These are phyloP conservation scores for Muscicapa striata DNA, from an alignment of 2,797 vertebrate genomes.

Conservation along the genomic window DNA sequence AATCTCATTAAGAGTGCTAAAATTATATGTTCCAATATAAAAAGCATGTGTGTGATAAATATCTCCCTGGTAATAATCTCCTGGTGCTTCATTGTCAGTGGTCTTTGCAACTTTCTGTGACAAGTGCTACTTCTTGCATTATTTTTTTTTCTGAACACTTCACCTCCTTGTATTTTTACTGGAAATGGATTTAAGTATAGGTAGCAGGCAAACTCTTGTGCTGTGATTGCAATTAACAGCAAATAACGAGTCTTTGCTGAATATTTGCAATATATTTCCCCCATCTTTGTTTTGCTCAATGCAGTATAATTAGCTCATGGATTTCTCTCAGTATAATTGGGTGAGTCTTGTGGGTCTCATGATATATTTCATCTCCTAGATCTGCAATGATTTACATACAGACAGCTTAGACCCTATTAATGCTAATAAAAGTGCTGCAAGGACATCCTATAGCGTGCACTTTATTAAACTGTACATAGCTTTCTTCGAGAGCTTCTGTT, in stretches of 20 bases:
- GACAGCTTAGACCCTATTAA: constrained; percentile 49
- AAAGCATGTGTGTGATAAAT: background rate
- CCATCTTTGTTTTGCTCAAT: background rate
- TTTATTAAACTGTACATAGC: constrained; percentile 58
- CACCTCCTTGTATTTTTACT: background rate
- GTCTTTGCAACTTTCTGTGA: background rate
- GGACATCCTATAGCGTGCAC: constrained; percentile 34
- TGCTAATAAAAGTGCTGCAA: constrained; percentile 44
- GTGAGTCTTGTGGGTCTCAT: background rate
- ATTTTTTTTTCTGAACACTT: background rate
- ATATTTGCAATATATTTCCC: background rate
- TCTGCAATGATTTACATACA: constrained; percentile 55
- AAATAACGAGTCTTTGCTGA: background rate
- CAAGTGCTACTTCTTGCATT: background rate
- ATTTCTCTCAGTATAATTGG: background rate
- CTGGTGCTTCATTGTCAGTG: background rate
- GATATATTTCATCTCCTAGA: background rate
- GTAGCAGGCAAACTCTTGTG: background rate
- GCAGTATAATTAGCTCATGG: background rate
- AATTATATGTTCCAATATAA: constrained; percentile 27
- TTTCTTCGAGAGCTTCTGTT: constrained; percentile 16
- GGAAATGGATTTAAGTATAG: background rate
- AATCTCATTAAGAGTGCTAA: constrained; percentile 3
- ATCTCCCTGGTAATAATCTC: background rate
- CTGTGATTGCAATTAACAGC: background rate